These are phyloP conservation scores for Lochmaea capreae DNA, from an alignment of 2,888 invertebrate species.

Conservation along the genomic window DNA sequence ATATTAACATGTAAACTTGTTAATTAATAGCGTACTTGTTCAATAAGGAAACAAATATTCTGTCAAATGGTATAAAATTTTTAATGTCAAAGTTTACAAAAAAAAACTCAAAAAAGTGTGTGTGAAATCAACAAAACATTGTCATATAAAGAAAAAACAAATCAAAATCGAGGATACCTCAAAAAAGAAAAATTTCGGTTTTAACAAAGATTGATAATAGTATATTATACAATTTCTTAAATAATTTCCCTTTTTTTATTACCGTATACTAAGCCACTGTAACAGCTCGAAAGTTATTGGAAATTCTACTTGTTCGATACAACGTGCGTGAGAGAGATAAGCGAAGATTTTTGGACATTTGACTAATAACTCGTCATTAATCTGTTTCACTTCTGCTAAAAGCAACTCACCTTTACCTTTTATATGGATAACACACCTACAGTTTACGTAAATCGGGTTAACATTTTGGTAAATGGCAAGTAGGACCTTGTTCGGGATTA, in stretches of 20 bases:
- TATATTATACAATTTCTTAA: background rate
- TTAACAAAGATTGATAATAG: background rate
- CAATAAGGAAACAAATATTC: too few relatives aligned
- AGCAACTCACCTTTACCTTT: conserved; percentile 57
- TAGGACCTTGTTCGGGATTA: conserved; percentile 51
- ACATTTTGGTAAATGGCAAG: conserved; percentile 52
- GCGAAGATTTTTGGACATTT: conserved; percentile 62
- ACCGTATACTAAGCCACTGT: conserved; percentile 21
- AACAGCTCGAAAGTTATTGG: conserved; percentile 40
- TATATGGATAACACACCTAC: conserved; percentile 55
- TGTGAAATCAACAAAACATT: too few relatives aligned
- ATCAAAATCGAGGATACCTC: too few relatives aligned
- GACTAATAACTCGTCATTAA: conserved; percentile 63
- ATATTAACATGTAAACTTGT: too few relatives aligned
- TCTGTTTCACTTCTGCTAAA: conserved; percentile 61
- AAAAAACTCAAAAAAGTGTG: too few relatives aligned
- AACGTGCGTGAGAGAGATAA: conserved; percentile 60
- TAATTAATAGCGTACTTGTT: too few relatives aligned
- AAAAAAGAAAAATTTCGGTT: too few relatives aligned
- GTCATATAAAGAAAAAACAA: too few relatives aligned
- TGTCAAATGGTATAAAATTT: too few relatives aligned
- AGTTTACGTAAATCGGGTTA: conserved; percentile 56
- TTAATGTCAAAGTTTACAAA: too few relatives aligned
- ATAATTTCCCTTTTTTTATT: background rate
- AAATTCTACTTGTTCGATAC: conserved; percentile 49